These are phyloP conservation scores for Aurelia aurita complex sp. Pacific DNA, from an alignment of 30 jellyfish, hydroid and myxozoan species.

Conservation along the genomic window DNA sequence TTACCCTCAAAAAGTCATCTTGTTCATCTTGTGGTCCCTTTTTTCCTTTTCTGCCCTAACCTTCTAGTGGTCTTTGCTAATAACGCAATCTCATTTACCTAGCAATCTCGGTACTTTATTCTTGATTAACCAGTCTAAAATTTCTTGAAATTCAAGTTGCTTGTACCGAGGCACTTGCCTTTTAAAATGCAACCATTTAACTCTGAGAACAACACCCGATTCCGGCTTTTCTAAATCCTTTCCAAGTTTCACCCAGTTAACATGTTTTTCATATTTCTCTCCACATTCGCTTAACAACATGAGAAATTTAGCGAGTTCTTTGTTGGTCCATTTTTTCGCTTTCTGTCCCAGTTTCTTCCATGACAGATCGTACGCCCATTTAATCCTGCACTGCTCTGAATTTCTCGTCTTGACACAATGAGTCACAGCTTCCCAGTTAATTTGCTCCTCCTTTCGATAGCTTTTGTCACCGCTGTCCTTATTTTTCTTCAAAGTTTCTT, in stretches of 20 bases:
- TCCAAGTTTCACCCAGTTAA: constrained; percentile 40
- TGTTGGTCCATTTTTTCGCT: constrained; percentile 19
- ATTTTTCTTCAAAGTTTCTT: neutral
- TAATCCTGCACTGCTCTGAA: constrained; percentile 31
- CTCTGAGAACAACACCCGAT: neutral
- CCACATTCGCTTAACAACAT: constrained; percentile 21
- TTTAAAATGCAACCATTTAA: constrained; percentile 24
- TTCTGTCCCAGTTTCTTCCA: constrained; percentile 11
- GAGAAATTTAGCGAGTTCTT: constrained; percentile 1
- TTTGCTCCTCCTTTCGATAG: neutral
- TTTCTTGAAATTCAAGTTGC: too few relatives aligned
- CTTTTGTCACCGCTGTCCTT: neutral
- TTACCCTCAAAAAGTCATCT: too few relatives aligned
- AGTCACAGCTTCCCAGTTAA: constrained; percentile 41
- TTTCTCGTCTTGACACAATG: constrained; percentile 28
- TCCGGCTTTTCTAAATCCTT: constrained; percentile 14
- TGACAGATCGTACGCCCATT: constrained; percentile 37
- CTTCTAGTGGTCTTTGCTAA: too few relatives aligned
- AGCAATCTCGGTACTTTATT: too few relatives aligned
- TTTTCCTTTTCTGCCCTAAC: too few relatives aligned
- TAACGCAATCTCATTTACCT: too few relatives aligned
- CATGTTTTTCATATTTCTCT: constrained; percentile 24
- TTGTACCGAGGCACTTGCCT: too few relatives aligned
- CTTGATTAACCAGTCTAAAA: too few relatives aligned
- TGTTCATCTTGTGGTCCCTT: too few relatives aligned